These are phyloP conservation scores for Ecdyonurus torrentis DNA, from an alignment of 2,888 invertebrate genomes.

Conservation along the genomic window DNA sequence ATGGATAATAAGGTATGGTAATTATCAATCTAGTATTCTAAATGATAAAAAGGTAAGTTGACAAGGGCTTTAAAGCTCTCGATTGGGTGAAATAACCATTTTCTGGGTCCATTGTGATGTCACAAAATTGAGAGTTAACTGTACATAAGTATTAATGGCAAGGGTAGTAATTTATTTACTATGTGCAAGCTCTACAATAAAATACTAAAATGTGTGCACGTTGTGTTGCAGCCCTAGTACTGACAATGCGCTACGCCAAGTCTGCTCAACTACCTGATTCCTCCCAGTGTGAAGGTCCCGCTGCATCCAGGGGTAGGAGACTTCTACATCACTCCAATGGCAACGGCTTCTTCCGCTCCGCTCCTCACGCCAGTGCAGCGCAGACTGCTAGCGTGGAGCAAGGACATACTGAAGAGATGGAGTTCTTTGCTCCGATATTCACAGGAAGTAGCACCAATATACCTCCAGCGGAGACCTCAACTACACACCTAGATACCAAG, in stretches of 20 bases:
- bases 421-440: neutral
- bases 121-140: too few species aligned
- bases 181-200: too few species aligned
- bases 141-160: too few species aligned
- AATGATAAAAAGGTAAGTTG: too few species aligned
- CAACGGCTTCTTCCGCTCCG: neutral
- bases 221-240: neutral
- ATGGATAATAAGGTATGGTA: too few species aligned
- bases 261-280: neutral
- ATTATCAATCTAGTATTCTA: too few species aligned
- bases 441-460: slow-evolving; percentile 11
- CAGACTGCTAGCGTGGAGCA: neutral
- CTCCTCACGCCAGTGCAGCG: neutral
- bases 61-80: too few species aligned
- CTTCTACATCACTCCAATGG: neutral
- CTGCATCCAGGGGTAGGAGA: neutral
- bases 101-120: too few species aligned
- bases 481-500: slow-evolving; percentile 36
- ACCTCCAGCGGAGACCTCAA: slow-evolving; percentile 17
- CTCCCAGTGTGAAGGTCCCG: neutral
- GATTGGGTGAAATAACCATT: too few species aligned
- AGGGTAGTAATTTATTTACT: too few species aligned
- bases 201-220: too few species aligned
- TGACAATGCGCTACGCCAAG: neutral
- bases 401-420: neutral